Evolutionary conservation across 2,113 vertebrate species (phyloP).

Genomic region (Cebidichthys violaceus): DNA sequence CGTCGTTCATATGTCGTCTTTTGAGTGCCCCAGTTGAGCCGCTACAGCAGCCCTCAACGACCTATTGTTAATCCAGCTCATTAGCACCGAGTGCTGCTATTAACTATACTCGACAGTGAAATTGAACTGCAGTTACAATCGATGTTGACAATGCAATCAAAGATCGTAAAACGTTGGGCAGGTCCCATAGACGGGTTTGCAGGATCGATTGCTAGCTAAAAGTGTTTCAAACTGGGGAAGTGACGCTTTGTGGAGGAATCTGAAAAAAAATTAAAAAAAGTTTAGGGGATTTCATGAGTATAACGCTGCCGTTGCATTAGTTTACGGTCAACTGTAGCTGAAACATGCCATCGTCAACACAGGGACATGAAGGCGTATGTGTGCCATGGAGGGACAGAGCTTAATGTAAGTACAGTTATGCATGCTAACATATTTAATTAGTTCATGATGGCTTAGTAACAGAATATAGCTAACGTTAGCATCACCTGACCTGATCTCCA

Average conservation of each 20-base stretch:
- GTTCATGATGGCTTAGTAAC: too few relatives aligned
- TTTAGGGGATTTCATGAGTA: conserved; percentile 1
- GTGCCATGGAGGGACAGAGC: conserved; percentile 23
- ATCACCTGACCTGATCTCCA: background rate
- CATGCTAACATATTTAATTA: too few relatives aligned
- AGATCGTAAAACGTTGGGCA: background rate
- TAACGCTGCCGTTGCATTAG: background rate
- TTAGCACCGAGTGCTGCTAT: conserved; percentile 5
- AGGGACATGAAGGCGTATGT: conserved; percentile 16
- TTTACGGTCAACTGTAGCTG: conserved; percentile 24
- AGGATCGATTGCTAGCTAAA: conserved; percentile 25
- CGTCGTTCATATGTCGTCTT: background rate
- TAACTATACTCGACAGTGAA: background rate
- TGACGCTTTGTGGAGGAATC: conserved; percentile 70
- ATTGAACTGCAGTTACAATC: background rate
- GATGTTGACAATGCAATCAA: background rate
- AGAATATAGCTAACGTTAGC: too few relatives aligned
- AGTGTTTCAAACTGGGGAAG: conserved; percentile 64
- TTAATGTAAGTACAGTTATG: conserved; percentile 55
- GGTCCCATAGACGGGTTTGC: background rate
- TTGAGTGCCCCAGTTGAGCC: background rate
- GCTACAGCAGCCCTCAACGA: conserved; percentile 20
- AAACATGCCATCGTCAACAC: background rate
- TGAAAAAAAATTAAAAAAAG: conserved; percentile 19
- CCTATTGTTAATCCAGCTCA: background rate